Evolutionary conservation across 1,140 invertebrate genomes (phyloP).

Genomic region (Amphibalanus amphitrite): DNA sequence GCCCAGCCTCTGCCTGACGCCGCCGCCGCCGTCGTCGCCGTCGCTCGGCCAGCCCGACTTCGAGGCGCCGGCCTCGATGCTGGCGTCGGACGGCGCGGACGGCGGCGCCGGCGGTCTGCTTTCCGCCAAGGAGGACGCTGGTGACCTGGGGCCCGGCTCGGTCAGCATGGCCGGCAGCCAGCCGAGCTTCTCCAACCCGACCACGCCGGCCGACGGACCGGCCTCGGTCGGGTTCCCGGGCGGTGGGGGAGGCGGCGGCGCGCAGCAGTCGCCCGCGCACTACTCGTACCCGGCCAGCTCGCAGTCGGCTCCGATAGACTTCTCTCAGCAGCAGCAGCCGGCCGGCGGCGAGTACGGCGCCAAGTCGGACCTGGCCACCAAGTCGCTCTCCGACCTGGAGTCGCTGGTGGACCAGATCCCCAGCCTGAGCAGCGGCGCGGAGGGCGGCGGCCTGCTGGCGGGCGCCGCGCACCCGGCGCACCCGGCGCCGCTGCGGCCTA

Average conservation of each 20-base stretch:
- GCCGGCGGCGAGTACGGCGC: neutral
- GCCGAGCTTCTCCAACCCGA: conserved; percentile 18
- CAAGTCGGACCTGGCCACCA: conserved; percentile 50
- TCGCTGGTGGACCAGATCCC: conserved; percentile 81
- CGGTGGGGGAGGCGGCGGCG: neutral
- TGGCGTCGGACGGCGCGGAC: neutral
- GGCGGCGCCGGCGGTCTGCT: neutral
- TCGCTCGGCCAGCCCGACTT: conserved; percentile 50
- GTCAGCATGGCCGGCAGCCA: too few relatives aligned
- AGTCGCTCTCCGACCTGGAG: conserved; percentile 71
- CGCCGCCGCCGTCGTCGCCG: conserved; percentile 15
- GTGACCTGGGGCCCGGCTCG: neutral
- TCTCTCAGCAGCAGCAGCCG: neutral
- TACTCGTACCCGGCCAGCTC: neutral
- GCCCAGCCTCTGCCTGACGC: conserved; percentile 14
- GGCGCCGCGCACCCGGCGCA: conserved; percentile 15
- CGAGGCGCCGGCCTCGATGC: conserved; percentile 39
- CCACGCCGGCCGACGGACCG: conserved; percentile 16
- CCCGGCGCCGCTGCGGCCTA: conserved; percentile 14
- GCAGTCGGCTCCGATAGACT: neutral
- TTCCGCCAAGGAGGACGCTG: neutral
- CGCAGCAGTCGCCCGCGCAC: too few relatives aligned
- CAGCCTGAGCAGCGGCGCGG: conserved; percentile 51
- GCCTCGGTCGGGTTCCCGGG: neutral
- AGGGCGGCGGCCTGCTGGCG: conserved; percentile 17